Conservation (phyloP, 2,113 vertebrate genomes). For the Neoarius graeffei region DNA sequence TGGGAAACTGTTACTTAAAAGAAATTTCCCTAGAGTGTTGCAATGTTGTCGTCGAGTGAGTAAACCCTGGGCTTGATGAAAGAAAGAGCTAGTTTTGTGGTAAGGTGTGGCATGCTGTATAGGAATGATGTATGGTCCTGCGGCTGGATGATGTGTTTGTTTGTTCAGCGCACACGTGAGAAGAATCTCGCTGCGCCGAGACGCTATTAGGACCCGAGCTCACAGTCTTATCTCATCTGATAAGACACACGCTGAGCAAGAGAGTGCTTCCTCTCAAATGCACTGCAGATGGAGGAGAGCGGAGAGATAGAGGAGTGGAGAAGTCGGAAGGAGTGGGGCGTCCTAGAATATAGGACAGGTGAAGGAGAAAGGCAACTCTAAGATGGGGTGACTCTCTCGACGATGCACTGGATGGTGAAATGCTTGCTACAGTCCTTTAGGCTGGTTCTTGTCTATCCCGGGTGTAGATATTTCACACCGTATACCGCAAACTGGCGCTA, state of each 20-base stretch:
- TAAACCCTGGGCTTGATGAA: slow-evolving; percentile 26
- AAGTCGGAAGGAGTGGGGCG: slow-evolving; percentile 2
- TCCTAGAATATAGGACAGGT: slow-evolving; percentile 33
- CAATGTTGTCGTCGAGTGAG: not conserved
- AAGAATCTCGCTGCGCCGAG: slow-evolving; percentile 50
- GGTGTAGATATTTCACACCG: not conserved
- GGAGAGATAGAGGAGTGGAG: slow-evolving; percentile 36
- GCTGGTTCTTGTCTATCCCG: not conserved
- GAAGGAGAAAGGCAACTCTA: slow-evolving; percentile 23
- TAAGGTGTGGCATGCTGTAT: slow-evolving; percentile 29
- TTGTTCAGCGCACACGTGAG: slow-evolving; percentile 54
- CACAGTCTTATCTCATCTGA: slow-evolving; percentile 58
- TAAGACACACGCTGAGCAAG: slow-evolving; percentile 53
- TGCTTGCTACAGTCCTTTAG: not conserved
- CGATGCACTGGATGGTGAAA: slow-evolving; percentile 1
- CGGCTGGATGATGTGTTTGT: slow-evolving; percentile 50
- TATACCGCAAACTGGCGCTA: not conserved
- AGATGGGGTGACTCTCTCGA: slow-evolving; percentile 1
- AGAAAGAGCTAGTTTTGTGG: slow-evolving; percentile 30
- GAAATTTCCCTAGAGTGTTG: not conserved
- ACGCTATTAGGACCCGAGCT: slow-evolving; percentile 55
- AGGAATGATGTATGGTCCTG: slow-evolving; percentile 58
- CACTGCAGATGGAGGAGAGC: slow-evolving; percentile 9
- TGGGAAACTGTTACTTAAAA: not conserved
- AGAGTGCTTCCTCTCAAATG: slow-evolving; percentile 50